phyloP scores from a whole-genome alignment of 2,888 invertebrate species.

The Boloria selene region DNA sequence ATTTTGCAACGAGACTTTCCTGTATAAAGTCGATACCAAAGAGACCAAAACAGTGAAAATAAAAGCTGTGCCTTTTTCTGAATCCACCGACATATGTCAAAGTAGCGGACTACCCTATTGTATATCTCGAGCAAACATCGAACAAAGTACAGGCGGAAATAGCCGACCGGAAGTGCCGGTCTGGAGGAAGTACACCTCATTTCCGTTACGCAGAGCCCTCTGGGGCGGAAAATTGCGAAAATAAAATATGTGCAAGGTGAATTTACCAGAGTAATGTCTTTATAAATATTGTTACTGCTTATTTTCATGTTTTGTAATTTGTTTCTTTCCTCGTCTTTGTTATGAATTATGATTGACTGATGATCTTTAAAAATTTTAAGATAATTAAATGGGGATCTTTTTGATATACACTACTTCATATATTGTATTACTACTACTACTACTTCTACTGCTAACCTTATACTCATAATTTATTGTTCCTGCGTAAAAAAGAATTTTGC shows the following conservation, averaged over 20 bases:
- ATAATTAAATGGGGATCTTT: no score
- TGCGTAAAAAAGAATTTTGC: no score
- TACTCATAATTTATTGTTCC: no score
- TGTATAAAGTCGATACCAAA: constrained; percentile 15
- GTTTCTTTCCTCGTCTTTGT: no score
- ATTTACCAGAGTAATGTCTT: neutral
- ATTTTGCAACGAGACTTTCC: constrained; percentile 10
- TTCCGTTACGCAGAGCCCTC: constrained; percentile 38
- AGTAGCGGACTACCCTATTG: constrained; percentile 18
- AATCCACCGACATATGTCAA: constrained; percentile 16
- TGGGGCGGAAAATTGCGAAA: constrained; percentile 30
- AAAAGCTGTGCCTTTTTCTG: constrained; percentile 11
- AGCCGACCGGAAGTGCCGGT: constrained; percentile 42
- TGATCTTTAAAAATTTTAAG: no score
- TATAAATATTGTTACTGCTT: neutral
- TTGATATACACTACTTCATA: no score
- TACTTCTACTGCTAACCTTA: no score
- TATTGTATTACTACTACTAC: no score
- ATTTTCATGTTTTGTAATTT: no score
- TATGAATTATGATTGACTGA: no score
- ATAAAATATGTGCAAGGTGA: constrained; percentile 3
- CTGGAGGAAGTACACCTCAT: constrained; percentile 47
- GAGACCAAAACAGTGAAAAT: constrained; percentile 13
- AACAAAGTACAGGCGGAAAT: constrained; percentile 29
- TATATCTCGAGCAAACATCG: constrained; percentile 21